Evolutionary conservation across 2,888 invertebrate species (phyloP).

Genomic region (Phengaris arion): DNA sequence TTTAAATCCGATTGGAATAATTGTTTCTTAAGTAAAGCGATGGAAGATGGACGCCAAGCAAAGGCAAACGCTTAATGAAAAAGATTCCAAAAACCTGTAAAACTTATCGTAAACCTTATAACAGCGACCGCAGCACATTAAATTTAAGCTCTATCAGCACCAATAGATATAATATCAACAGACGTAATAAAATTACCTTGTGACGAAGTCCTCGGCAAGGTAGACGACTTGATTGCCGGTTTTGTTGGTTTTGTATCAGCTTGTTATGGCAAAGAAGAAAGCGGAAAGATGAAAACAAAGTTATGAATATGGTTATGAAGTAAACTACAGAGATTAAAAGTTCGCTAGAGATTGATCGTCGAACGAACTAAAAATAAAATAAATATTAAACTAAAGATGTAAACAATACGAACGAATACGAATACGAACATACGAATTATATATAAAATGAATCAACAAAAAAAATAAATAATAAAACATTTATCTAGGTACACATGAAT

Average conservation of each 20-base stretch:
- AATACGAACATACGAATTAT: not conserved
- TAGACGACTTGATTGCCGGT: conserved; percentile 97
- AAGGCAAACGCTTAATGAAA: conserved; percentile 27
- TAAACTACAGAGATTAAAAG: conserved; percentile 57
- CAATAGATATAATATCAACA: conserved; percentile 43
- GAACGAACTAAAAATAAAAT: conserved; percentile 14
- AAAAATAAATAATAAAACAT: conserved; percentile 17
- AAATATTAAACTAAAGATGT: not conserved
- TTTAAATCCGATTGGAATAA: not conserved
- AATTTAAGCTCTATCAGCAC: conserved; percentile 34
- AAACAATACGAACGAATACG: no score
- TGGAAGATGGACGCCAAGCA: conserved; percentile 32
- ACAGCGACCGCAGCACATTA: conserved; percentile 35
- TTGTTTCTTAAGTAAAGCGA: conserved; percentile 26
- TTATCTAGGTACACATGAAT: not conserved
- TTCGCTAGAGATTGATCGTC: conserved; percentile 20
- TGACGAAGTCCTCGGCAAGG: conserved; percentile 94
- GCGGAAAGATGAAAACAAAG: conserved; percentile 78
- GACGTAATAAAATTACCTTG: conserved; percentile 87
- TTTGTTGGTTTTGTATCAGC: conserved; percentile 97
- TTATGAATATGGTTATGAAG: conserved; percentile 57
- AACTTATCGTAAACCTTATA: conserved; percentile 26
- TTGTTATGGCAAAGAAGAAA: conserved; percentile 81
- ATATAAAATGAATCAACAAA: not conserved
- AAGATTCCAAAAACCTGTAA: conserved; percentile 8